Conservation (phyloP, 2,113 vertebrate genomes). For the Bolborhynchus lineola region DNA sequence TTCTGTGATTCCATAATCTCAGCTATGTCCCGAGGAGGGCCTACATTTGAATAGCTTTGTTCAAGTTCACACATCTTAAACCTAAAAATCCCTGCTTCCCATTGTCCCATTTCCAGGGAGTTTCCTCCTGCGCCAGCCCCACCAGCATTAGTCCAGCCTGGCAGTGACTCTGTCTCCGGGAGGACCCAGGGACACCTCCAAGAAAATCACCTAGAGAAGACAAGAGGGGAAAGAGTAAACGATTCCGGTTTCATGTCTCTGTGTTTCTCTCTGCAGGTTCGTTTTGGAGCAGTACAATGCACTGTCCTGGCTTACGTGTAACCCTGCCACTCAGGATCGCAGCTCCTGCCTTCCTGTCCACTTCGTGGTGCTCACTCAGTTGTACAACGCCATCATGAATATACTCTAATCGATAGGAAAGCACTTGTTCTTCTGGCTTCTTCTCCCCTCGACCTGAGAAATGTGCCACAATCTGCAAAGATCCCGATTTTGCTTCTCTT, state of each 20-base stretch:
- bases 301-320: conserved; percentile 92
- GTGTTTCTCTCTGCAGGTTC: conserved; percentile 79
- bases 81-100: neutral
- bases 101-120: no score
- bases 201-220: neutral
- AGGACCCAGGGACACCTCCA: neutral
- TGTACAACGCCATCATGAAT: conserved; percentile 99
- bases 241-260: neutral
- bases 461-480: conserved; percentile 44
- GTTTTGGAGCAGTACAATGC: conserved; percentile 94
- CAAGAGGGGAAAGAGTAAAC: neutral
- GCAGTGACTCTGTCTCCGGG: neutral
- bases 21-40: accelerated
- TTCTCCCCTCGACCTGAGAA: conserved; percentile 48
- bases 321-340: conserved; percentile 95
- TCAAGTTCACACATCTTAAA: neutral
- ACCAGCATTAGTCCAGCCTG: neutral
- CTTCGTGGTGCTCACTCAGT: conserved; percentile 94
- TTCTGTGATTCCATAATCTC: no score
- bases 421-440: conserved; percentile 65
- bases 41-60: neutral
- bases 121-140: neutral
- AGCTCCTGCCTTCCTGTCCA: conserved; percentile 98
- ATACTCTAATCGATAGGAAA: conserved; percentile 80
- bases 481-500: conserved; percentile 34